phyloP scores from a whole-genome alignment of 1,140 invertebrate species.

The Tetramorium parvispinum region DNA sequence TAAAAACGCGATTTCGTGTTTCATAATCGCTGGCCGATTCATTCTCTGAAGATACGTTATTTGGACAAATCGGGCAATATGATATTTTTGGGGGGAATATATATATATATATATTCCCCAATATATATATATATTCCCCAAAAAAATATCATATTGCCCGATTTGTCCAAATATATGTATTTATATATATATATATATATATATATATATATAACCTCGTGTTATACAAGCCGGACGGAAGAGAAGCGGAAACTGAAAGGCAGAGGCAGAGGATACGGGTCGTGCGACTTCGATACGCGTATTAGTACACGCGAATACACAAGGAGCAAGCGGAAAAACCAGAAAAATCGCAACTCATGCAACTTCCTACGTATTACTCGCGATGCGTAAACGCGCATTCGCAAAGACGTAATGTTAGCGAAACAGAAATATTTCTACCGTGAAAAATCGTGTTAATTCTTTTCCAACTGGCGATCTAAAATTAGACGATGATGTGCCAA shows the following conservation, averaged over 20 bases:
- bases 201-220: background rate
- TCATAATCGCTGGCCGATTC: background rate
- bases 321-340: conserved; percentile 29
- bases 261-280: conserved; percentile 7
- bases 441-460: conserved; percentile 28
- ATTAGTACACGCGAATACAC: conserved; percentile 32
- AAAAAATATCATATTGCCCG: too few relatives aligned
- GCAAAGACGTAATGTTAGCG: background rate
- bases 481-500: conserved; percentile 6
- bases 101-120: background rate
- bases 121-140: background rate
- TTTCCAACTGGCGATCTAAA: conserved; percentile 11
- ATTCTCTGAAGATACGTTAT: background rate
- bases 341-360: conserved; percentile 36
- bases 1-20: background rate
- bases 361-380: background rate
- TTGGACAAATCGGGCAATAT: background rate
- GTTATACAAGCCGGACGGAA: conserved; percentile 6
- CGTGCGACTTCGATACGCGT: conserved; percentile 28
- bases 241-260: conserved; percentile 38
- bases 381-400: conserved; percentile 2
- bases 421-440: conserved; percentile 21
- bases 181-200: background rate
- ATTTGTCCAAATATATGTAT: too few relatives aligned
- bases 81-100: background rate